These are phyloP conservation scores for Argentina silus DNA, from an alignment of 2,797 vertebrate species.

Conservation along the genomic window DNA sequence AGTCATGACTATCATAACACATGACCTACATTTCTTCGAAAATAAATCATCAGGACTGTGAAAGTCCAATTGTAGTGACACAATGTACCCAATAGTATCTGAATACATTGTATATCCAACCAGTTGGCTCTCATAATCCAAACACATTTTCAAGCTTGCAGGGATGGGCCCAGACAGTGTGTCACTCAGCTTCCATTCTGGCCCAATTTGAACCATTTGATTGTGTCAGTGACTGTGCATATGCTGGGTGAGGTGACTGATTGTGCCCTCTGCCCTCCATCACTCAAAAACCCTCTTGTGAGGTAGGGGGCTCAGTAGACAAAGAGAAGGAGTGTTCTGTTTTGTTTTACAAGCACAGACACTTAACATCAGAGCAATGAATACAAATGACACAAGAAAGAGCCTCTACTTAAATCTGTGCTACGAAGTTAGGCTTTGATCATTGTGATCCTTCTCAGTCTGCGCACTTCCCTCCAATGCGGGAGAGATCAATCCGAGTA, in stretches of 20 bases:
- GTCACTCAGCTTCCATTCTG: too few relatives aligned
- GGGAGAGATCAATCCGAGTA: conserved; percentile 70
- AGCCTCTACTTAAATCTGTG: conserved; percentile 74
- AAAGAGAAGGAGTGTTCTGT: conserved; percentile 66
- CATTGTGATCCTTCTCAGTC: conserved; percentile 68
- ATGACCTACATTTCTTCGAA: too few relatives aligned
- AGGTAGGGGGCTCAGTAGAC: conserved; percentile 59
- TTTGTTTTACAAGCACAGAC: conserved; percentile 70
- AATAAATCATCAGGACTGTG: too few relatives aligned
- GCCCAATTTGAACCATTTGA: not conserved
- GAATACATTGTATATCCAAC: too few relatives aligned
- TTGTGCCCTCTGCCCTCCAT: not conserved
- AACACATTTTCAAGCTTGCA: too few relatives aligned
- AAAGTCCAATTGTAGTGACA: too few relatives aligned
- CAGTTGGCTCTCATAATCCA: too few relatives aligned
- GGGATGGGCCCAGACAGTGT: too few relatives aligned
- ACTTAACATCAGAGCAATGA: conserved; percentile 80
- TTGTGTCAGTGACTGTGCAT: not conserved
- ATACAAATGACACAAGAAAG: conserved; percentile 72
- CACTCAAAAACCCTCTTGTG: conserved; percentile 45
- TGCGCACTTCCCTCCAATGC: conserved; percentile 57
- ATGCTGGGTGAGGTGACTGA: not conserved
- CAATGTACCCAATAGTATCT: too few relatives aligned
- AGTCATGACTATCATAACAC: too few relatives aligned
- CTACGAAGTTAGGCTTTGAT: conserved; percentile 75